Base-by-base conservation (phyloP, 1,140 invertebrate genomes). In the Drosophila pallidifrons region DNA sequence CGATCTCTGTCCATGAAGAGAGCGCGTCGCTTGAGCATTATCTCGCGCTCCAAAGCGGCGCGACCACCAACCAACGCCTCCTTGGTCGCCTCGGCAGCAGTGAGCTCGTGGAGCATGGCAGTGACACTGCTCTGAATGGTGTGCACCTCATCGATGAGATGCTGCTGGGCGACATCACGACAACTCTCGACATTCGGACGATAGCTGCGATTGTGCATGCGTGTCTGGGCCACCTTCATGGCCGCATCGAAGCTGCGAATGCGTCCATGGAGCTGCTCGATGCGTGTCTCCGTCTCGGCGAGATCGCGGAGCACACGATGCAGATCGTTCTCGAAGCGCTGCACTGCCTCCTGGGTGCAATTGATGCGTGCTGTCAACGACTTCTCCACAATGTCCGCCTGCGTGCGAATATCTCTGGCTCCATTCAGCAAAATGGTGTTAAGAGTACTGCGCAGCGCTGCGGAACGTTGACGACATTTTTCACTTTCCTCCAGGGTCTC, bases 221-320 rank as follows among this genome's bases (percentile, higher is more conserved):
- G 94, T 0, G 96, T 97, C 92, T 97, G 96, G 13, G 96, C 96
- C 25, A 96, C 94, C 91, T 97, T 97, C 94, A 96, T 95, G 2
- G 95, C 94, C 6, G 94, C 93, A 79, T 97, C 95, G 83, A 96
- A 94, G 79, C 94, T 94, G 66, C 93, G 93, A 1, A 96, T 93
- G 1, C 94, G 94, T 30, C 92, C 92, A 61, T 95, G 93, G 13
- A 97, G 91, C 66, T 94, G 91, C 10, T 94, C 93, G 28, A 96
- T 95, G 5, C 96, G 91, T 28, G 92, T 93, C 90, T 97, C 96
- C n/a, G 95, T 95, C 55, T 95, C 95, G 6, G 95, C 95, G 41
- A 96, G 93, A 79, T 94, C 94, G 71, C 95, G 93, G 8, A 97
- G 93, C 49, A 95, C 94, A 28, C 94, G 94, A 75, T 94, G 93